Conservation (phyloP, 2,113 vertebrate species). For the Canis aureus region DNA sequence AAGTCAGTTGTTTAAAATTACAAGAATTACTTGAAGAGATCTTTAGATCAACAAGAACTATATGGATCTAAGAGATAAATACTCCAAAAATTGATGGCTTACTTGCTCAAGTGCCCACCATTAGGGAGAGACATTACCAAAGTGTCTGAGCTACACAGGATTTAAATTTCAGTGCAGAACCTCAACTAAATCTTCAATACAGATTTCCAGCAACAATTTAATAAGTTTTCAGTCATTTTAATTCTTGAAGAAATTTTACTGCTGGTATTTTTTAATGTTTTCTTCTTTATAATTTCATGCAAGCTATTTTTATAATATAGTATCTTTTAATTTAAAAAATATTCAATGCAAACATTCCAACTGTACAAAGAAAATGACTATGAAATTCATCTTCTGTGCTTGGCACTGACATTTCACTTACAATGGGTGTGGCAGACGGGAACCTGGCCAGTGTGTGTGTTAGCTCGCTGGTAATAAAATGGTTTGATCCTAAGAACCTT, state of each 20-base stretch:
- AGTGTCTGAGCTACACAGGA: neutral
- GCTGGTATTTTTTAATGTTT: neutral
- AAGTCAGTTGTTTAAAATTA: neutral
- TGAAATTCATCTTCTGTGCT: neutral
- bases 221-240: constrained; percentile 45
- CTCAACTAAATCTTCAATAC: constrained; percentile 83
- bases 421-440: neutral
- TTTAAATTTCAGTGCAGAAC: neutral
- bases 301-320: neutral
- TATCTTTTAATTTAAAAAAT: neutral
- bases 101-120: neutral
- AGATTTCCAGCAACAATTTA: constrained; percentile 62
- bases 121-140: neutral
- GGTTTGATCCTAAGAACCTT: neutral
- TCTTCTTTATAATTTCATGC: constrained; percentile 30
- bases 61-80: neutral
- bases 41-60: constrained; percentile 14
- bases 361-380: neutral
- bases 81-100: neutral
- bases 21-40: neutral
- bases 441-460: neutral
- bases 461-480: neutral
- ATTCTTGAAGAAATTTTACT: neutral
- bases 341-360: neutral
- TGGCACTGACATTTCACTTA: neutral